Percentiles rank a stretch among this genome's conserved stretches.
phyloP scores from a whole-genome alignment of 2,888 invertebrate species.

The Epinotia bilunana region DNA sequence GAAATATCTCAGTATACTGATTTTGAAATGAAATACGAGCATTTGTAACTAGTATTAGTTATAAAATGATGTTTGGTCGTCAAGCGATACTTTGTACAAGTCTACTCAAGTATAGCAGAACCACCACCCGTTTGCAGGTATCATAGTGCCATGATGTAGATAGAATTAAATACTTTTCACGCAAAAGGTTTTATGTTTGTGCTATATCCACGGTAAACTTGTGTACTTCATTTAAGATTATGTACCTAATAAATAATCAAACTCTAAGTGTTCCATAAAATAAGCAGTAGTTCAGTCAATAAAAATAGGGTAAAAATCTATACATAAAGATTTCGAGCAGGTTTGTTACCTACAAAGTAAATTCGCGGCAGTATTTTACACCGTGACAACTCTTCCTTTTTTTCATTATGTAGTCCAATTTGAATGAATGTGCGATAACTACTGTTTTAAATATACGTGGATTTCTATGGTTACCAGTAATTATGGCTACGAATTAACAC shows the following conservation, averaged over 20 bases:
- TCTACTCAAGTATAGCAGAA: background rate
- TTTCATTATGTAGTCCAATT: background rate
- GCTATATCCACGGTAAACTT: background rate
- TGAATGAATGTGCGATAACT: background rate
- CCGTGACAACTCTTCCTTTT: too few relatives aligned
- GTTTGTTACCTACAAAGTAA: too few relatives aligned
- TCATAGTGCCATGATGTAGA: too few relatives aligned
- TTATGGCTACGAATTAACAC: background rate
- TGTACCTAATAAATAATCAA: background rate
- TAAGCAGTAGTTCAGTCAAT: background rate
- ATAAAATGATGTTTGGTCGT: conserved; percentile 2
- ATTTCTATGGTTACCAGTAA: background rate
- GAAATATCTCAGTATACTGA: background rate
- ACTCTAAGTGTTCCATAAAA: background rate
- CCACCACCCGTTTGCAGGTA: too few relatives aligned
- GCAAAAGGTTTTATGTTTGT: background rate
- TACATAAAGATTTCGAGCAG: background rate
- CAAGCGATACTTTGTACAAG: background rate
- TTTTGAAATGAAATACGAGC: background rate
- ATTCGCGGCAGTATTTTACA: background rate
- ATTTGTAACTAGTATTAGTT: background rate
- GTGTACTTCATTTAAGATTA: too few relatives aligned
- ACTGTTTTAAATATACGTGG: background rate
- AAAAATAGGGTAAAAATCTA: background rate
- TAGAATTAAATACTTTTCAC: too few relatives aligned